These are phyloP conservation scores for Tipula helvola DNA, from an alignment of 2,888 invertebrate species.

Conservation along the genomic window DNA sequence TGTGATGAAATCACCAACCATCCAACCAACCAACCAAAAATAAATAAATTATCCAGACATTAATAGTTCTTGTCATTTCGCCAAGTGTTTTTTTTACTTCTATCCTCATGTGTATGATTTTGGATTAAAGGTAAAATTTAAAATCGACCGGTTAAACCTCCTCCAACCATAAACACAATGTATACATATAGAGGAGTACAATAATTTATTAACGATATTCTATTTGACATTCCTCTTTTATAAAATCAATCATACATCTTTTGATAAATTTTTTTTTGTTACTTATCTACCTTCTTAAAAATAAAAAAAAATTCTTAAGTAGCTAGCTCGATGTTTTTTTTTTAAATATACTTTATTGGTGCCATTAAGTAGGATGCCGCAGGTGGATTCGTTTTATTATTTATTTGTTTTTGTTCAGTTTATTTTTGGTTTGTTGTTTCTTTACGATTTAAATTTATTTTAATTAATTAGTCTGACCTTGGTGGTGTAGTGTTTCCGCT, in stretches of 20 bases:
- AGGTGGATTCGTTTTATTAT: not conserved
- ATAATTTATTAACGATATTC: not conserved
- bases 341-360: not conserved
- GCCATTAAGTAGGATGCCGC: not conserved
- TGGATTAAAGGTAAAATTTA: not conserved
- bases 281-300: not conserved
- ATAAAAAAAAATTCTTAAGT: not conserved
- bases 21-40: not conserved
- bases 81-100: not conserved
- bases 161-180: not conserved
- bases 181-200: not conserved
- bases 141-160: not conserved
- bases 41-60: not conserved
- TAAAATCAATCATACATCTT: not conserved
- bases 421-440: not conserved
- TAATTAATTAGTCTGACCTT: conserved; percentile 4
- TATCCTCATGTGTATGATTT: not conserved
- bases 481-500: not conserved
- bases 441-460: not conserved
- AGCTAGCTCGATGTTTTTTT: not conserved
- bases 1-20: not conserved
- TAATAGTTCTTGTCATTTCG: not conserved
- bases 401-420: not conserved
- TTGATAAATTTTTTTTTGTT: not conserved
- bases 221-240: not conserved